Conservation (phyloP, 2,113 vertebrate species). For the Lepus americanus region DNA sequence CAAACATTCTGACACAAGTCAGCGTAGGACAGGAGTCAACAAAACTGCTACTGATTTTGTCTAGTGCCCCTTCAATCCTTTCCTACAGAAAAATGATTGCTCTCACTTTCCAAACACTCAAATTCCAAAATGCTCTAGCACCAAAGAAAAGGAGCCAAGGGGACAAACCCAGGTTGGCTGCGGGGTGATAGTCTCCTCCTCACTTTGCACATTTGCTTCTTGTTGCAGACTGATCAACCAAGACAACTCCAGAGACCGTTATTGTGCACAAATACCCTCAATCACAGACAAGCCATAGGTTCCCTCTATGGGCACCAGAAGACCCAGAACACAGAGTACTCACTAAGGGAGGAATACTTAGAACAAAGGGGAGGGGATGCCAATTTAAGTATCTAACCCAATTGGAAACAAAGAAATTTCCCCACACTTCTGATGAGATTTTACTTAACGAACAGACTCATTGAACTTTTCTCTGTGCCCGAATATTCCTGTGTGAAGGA, state of each 20-base stretch:
- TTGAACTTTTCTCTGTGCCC: conserved; percentile 86
- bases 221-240: conserved; percentile 45
- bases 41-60: conserved; percentile 62
- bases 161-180: conserved; percentile 8
- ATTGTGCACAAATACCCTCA: background rate
- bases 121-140: conserved; percentile 59
- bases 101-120: conserved; percentile 72
- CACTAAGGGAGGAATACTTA: conserved; percentile 61
- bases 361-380: conserved; percentile 64
- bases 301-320: conserved; percentile 12
- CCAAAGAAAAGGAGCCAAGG: conserved; percentile 12
- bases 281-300: background rate
- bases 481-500: conserved; percentile 83
- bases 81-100: conserved; percentile 62
- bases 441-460: conserved; percentile 84
- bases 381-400: conserved; percentile 57
- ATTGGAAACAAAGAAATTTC: conserved; percentile 80
- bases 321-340: conserved; percentile 51
- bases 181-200: conserved; percentile 30
- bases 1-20: conserved; percentile 74
- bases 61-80: conserved; percentile 68
- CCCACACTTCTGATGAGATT: conserved; percentile 82
- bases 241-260: conserved; percentile 39
- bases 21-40: conserved; percentile 60
- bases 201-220: conserved; percentile 70